Base-by-base conservation (phyloP, 2,888 invertebrate genomes). In the Abscondita cerata region DNA sequence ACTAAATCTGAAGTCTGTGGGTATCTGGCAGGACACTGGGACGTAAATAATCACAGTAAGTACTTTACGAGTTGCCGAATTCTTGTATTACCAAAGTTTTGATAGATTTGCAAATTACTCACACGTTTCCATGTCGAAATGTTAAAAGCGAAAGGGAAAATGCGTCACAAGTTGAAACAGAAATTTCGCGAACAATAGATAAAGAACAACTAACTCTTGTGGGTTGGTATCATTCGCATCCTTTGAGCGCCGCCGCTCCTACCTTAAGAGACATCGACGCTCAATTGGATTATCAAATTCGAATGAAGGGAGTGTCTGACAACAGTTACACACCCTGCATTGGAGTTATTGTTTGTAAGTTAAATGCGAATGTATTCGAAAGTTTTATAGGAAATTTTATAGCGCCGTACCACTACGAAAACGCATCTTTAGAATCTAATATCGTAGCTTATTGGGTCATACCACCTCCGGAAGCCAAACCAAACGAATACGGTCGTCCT, bases 191-290 rank as follows among this genome's bases (percentile, higher is more conserved):
- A 77, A 86, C 89, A 58, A 92, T 97, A 81, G 91, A 94, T 74
- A 89, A 88, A 73, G 87, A 91, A 72, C 91, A 93, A 55, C 83
- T 96, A 36, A 87, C 89, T 2, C 81, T 96, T 6, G 90, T 96
- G 2, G 96, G 97, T 5, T 97, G 96, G 96, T 97, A 96, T 81
- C 97, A 97, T 81, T 95, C 95, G 8, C 96, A 97, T 82, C 95
- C 96, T 0, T 87, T 89, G 54, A 90, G 91, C 68, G 90, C 93
- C 56, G 92, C 95, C 1, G 92, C 94, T 72, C 97, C 95, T 64
- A 95, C 91, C 73, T 85, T 88, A 60, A 83, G 93, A 54, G 97
- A 98, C 78, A 92, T 96, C 59, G 95, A 96, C 76, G 89, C 92
- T 59, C 97, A 98, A 80, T 82, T 98, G 67, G 96, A 96, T 74